Base-by-base conservation (phyloP, 2,888 invertebrate species). In the Ischnura elegans region DNA sequence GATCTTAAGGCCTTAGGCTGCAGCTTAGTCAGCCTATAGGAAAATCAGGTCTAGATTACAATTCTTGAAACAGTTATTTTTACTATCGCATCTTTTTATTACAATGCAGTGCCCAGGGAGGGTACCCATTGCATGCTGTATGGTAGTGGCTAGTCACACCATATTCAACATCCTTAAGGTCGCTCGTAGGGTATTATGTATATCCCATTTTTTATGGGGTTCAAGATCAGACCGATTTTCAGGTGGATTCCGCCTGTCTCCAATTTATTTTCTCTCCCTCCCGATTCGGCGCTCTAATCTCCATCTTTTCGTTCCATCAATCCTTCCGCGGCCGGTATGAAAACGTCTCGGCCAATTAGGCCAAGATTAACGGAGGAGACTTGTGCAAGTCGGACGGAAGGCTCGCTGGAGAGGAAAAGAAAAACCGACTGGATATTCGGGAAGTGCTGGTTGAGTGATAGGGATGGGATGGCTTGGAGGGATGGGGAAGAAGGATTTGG, bases 321-420 rank as follows among this genome's bases (percentile, higher is more conserved):
- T n/a, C 86, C 43, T 2, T 43, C 21, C 10, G 6, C 45, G 25
- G 1, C 46, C 43, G 21, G 45, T n/a, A 43, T 45, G 45, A 86
- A 86, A 86, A 86, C 86, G 86, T 36, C 43, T 45, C 45, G 46
- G 86, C 86, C 86, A 86, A 86, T 86, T 86, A 86, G 45, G 25
- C 86, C 86, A n/a, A 86, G 86, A 86, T 86, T 86, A 45, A 86
- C 86, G n/a, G 86, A 25, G 86, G 46, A 8, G 51, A 46, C 86
- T 46, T 25, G 86, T 46, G 86, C 8, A 86, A 86, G 86, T 86
- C 86, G 43, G 45, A 46, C 45, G 86, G 86, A n/a, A 4, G 21
- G 6, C 8, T 10, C 43, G 16, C 51, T 5, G 51, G 86, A 46
- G 46, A 43, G 6, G 86, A 42, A 86, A 46, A 21, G 86, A 46